Conservation (phyloP, 2,888 invertebrate species). For the Protodeltote pygarga region DNA sequence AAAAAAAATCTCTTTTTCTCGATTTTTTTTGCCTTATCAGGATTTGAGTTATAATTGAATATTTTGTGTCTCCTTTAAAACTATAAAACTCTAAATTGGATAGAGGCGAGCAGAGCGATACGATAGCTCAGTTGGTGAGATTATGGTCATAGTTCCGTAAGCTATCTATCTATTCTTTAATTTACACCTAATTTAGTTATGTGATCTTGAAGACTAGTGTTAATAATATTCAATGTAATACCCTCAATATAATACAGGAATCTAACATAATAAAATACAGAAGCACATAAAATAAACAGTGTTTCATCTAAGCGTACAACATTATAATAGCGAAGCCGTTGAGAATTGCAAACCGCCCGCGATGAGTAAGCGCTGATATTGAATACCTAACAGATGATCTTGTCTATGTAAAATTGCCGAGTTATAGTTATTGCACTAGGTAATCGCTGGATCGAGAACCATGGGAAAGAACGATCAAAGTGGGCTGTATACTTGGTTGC, state of each 20-base stretch:
- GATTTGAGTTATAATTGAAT: too few species aligned
- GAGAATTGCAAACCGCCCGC: slow-evolving; percentile 32
- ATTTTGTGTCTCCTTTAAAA: too few species aligned
- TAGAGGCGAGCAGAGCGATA: too few species aligned
- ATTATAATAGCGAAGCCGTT: slow-evolving; percentile 20
- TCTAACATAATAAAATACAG: slow-evolving; percentile 1
- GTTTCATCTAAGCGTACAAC: slow-evolving; percentile 31
- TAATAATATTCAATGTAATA: neutral
- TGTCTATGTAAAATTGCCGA: slow-evolving; percentile 40
- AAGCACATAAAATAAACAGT: slow-evolving; percentile 23
- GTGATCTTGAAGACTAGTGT: neutral
- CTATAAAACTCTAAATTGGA: too few species aligned
- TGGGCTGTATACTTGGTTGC: too few species aligned
- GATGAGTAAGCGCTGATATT: slow-evolving; percentile 29
- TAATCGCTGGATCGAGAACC: slow-evolving; percentile 23
- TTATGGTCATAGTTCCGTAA: too few species aligned
- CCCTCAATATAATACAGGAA: slow-evolving; percentile 8
- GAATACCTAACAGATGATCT: slow-evolving; percentile 34
- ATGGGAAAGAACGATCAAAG: slow-evolving; percentile 36
- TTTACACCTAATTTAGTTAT: neutral
- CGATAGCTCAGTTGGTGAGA: too few species aligned
- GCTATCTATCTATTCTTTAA: neutral
- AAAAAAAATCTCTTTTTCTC: too few species aligned
- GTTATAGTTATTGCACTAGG: slow-evolving; percentile 47
- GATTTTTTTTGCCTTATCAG: too few species aligned